A percentile compares a stretch with the other conserved stretches of the same genome.
phyloP scores from a whole-genome alignment of 1,140 invertebrate species.

The Euura saliciscinereae region DNA sequence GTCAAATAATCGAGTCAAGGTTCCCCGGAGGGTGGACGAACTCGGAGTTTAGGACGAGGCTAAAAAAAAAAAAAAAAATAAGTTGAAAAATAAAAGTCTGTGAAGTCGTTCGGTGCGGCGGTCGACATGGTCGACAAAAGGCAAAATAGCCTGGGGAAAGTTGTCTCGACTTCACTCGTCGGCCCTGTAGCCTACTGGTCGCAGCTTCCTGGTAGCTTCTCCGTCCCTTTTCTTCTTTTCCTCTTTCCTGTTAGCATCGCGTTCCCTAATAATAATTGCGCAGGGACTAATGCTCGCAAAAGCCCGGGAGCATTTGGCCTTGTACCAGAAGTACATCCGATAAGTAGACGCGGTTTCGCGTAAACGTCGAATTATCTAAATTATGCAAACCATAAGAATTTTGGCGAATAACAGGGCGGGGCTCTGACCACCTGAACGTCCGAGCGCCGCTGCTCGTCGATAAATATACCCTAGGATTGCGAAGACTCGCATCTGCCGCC shows the following conservation, averaged over 20 bases:
- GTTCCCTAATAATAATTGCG: background rate
- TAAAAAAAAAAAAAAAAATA: background rate
- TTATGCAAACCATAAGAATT: conserved; percentile 14
- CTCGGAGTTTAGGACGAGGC: background rate
- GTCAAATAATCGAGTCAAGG: background rate
- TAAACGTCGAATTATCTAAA: conserved; percentile 41
- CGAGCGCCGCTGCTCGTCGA: no score
- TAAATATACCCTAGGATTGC: no score
- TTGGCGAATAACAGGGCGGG: background rate
- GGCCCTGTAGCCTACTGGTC: background rate
- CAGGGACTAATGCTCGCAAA: conserved; percentile 17
- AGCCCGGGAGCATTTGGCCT: background rate
- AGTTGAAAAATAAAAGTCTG: background rate
- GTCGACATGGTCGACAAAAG: conserved; percentile 13
- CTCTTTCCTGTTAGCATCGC: background rate
- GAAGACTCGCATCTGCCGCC: no score
- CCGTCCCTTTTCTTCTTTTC: background rate
- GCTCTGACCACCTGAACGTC: background rate
- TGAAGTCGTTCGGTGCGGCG: conserved; percentile 4
- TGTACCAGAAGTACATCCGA: background rate
- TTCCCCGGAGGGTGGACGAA: background rate
- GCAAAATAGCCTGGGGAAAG: conserved; percentile 11
- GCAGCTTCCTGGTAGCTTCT: background rate
- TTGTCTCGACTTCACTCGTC: background rate
- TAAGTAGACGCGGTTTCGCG: conserved; percentile 28